A percentile compares a stretch with the other conserved stretches of the same genome.
phyloP scores from a whole-genome alignment of 2,888 invertebrate species.

The Rhamphomyia laevipes region DNA sequence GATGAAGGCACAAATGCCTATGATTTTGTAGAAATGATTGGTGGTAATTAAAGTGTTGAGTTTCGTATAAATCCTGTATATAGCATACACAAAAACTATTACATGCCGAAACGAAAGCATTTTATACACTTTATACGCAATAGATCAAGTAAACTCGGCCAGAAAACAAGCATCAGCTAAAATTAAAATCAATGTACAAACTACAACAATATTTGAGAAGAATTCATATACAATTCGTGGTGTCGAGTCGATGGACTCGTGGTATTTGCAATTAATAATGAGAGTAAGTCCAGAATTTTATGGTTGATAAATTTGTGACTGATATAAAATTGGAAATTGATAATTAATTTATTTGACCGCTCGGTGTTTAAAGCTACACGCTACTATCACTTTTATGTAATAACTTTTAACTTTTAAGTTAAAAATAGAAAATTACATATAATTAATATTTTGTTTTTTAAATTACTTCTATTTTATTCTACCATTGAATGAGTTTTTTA shows the following conservation, averaged over 20 bases:
- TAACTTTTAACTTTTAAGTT: too few relatives aligned
- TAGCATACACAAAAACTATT: constrained; percentile 69
- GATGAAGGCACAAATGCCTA: constrained; percentile 75
- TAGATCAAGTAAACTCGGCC: constrained; percentile 75
- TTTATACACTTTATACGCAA: constrained; percentile 77
- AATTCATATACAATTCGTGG: constrained; percentile 77
- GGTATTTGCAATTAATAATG: constrained; percentile 78
- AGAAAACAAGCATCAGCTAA: constrained; percentile 81
- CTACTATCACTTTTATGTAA: too few relatives aligned
- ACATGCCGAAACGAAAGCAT: constrained; percentile 74
- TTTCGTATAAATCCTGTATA: constrained; percentile 77
- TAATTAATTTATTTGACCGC: too few relatives aligned
- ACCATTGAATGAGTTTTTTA: too few relatives aligned
- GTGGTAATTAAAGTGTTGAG: constrained; percentile 81
- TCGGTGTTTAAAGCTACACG: too few relatives aligned
- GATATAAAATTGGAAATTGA: too few relatives aligned
- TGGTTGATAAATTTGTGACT: too few relatives aligned
- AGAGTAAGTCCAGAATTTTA: constrained; percentile 50
- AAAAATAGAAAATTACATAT: too few relatives aligned
- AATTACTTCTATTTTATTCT: too few relatives aligned
- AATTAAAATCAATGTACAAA: constrained; percentile 77
- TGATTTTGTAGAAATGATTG: constrained; percentile 78
- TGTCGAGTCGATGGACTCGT: constrained; percentile 87
- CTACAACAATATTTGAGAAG: constrained; percentile 78
- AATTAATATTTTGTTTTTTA: too few relatives aligned